Base-by-base conservation (phyloP, 2,888 invertebrate genomes). In the Drosophila merina region DNA sequence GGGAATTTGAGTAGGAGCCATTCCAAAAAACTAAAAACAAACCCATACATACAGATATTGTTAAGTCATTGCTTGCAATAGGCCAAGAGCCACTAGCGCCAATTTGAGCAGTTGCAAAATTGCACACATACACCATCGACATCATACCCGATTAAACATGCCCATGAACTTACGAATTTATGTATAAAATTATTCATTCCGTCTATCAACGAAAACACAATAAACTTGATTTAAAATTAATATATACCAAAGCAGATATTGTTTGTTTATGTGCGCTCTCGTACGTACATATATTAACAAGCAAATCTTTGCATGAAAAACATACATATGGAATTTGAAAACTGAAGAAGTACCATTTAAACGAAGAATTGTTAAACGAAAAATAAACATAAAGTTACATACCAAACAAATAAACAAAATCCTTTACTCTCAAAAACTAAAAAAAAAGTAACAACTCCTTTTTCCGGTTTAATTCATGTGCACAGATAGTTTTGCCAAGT, bases 201-300 rank as follows among this genome's bases (percentile, higher is more conserved):
- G n/a, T 36, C 36, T n/a, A n/a, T 5, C n/a, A 36, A 36, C 4
- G 2, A 36, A 36, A 36, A 36, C 10, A 5, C n/a, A 36, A 10
- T 5, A n/a, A 36, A 36, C 36, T 36, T n/a, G n/a, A 5, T 26
- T 10, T 40, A 54, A 42, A 9, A 28, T 44, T 10, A 10, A 57
- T 12, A 47, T 12, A 10, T 14, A n/a, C 28, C 9, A 3, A 26
- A n/a, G n/a, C 20, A 9, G 6, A 30, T 26, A 59, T 31, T 60
- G 47, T 60, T 60, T 59, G 60, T 60, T 60, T 60, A 60, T 57
- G 58, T 14, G 4, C n/a, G 30, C 59, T 47, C n/a, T 45, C 57
- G 33, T 38, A 57, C 26, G 8, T 12, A 56, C 14, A 6, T 25
- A 14, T 28, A 42, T 20, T 42, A 20, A 9, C 20, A 20, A 20